Base-by-base conservation (phyloP, 2,113 vertebrate species). In the Pachycephala philippinensis region DNA sequence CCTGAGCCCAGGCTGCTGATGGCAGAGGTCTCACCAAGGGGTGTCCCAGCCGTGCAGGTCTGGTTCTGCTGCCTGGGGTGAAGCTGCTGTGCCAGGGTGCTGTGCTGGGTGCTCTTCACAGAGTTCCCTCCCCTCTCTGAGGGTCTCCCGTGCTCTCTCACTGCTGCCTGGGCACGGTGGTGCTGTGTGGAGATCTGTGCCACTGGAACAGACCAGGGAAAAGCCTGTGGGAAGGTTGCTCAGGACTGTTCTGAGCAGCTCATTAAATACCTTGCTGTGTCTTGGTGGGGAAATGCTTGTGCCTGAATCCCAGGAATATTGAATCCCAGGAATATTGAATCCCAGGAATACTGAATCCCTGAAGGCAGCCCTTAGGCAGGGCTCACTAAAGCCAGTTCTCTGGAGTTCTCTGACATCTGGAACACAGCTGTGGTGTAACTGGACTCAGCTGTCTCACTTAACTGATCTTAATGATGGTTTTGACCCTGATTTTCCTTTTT, bases 31-130 rank as follows among this genome's bases (percentile, higher is more conserved):
- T 42, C 10, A 15, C 52, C 27, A 2, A 15, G 27, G 53, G 27
- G 4, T 7, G 12, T 33, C 52, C 26, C 40, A 78, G 42, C 60
- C 3, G 0, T 7, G 16, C 42, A 44, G 12, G 1, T 30, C 8
- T 42, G 18, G 1, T 5, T 2, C 2, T 39, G 10, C 40, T 16
- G n/a, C 14, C n/a, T 33, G 24, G 31, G 28, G 13, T 39, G 7
- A 4, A 57, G 42, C 56, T 65, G 50, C 3, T 22, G 42, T 40
- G 19, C 54, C 9, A n/a, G 3, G 18, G 37, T 7, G 59, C 31
- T 75, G n/a, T 33, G 26, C 6, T 68, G 64, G 14, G 15, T 80
- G 45, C 30, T 80, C 31, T 69, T 59, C 33, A 3, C 21, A 7
- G n/a, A 26, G 35, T 42, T 35, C 13, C 23, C 19, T 50, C 17